phyloP scores from a whole-genome alignment of 2,888 invertebrate species.

The Cosmopolites sordidus region DNA sequence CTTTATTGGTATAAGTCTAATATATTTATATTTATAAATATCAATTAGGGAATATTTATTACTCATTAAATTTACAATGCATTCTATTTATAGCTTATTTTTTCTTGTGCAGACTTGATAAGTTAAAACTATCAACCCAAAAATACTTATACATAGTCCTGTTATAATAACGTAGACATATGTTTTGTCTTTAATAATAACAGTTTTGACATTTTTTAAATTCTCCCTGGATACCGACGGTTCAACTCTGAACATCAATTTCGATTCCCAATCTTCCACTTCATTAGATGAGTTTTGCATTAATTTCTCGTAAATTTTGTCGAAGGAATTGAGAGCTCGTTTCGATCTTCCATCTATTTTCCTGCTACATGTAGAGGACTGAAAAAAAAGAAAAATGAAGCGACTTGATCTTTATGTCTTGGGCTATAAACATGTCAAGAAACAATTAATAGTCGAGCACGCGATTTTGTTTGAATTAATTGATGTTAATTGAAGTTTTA shows the following conservation, averaged over 20 bases:
- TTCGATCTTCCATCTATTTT: constrained; percentile 2
- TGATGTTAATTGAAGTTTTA: too few species aligned
- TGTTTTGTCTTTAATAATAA: background rate
- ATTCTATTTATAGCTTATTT: too few species aligned
- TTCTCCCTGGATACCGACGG: background rate
- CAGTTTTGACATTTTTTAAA: too few species aligned
- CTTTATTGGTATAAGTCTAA: too few species aligned
- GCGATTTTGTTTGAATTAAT: too few species aligned
- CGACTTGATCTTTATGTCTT: too few species aligned
- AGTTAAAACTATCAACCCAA: background rate
- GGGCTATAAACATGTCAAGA: too few species aligned
- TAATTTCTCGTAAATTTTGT: constrained; percentile 3
- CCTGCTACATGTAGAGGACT: constrained; percentile 21
- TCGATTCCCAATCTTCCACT: constrained; percentile 18
- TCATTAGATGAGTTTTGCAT: constrained; percentile 15
- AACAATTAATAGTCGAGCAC: too few species aligned
- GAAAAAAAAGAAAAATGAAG: constrained; percentile 10
- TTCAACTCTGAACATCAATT: constrained; percentile 16
- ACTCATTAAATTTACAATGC: too few species aligned
- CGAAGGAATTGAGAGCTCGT: background rate
- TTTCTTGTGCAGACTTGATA: too few species aligned
- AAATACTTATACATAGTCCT: constrained; percentile 2
- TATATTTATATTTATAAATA: too few species aligned
- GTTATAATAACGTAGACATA: constrained; percentile 2
- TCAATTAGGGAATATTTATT: too few species aligned